A percentile compares a stretch with the other conserved stretches of the same genome.
These are phyloP conservation scores for Catharus ustulatus DNA, from an alignment of 2,797 vertebrate genomes.

Conservation along the genomic window DNA sequence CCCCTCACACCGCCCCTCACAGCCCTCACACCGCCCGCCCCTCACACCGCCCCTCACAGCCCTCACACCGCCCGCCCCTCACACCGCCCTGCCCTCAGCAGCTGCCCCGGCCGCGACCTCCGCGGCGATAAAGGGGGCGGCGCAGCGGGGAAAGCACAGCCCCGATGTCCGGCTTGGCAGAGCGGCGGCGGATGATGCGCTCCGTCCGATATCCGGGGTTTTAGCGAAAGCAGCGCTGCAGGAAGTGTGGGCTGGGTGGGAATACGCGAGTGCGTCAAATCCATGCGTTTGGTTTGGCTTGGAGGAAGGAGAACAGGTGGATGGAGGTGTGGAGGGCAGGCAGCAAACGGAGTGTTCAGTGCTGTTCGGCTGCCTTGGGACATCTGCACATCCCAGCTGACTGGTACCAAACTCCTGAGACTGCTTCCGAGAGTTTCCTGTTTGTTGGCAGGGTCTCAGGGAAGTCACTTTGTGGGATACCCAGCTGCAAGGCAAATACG, in stretches of 20 bases:
- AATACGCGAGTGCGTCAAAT: fast-evolving
- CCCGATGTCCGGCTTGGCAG: fast-evolving
- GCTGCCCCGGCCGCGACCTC: no score
- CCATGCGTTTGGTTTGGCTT: background rate
- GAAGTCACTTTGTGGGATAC: background rate
- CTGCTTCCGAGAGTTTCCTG: background rate
- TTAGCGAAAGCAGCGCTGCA: background rate
- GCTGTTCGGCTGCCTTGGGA: background rate
- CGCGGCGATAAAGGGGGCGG: fast-evolving
- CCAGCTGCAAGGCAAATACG: background rate
- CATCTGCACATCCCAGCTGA: background rate
- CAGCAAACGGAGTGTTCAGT: no score
- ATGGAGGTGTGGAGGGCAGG: background rate
- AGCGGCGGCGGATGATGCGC: fast-evolving
- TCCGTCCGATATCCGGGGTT: background rate
- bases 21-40: no score
- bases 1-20: no score
- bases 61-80: no score
- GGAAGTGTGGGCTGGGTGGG: background rate
- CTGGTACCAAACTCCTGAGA: background rate
- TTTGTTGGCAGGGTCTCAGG: background rate
- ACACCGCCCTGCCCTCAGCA: no score
- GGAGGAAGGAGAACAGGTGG: background rate
- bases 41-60: background rate
- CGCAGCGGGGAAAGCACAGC: fast-evolving